phyloP scores from a whole-genome alignment of 2,888 invertebrate genomes.

The Zelleria hepariella region DNA sequence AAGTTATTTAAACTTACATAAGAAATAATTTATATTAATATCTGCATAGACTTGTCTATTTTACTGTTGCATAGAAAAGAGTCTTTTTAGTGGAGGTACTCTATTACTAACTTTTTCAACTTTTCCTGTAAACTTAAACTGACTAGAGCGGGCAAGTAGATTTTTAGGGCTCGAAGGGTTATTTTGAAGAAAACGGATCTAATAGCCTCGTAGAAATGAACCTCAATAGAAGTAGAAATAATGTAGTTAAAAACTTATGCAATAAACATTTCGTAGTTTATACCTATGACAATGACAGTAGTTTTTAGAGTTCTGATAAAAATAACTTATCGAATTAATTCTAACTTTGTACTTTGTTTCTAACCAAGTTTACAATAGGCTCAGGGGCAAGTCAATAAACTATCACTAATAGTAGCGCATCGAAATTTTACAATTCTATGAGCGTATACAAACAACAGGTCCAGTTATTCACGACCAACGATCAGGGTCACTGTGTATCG shows the following conservation, averaged over 20 bases:
- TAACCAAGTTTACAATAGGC: background rate
- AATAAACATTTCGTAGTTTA: no score
- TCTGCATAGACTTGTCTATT: no score
- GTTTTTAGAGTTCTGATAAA: no score
- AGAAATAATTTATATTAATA: no score
- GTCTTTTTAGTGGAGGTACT: background rate
- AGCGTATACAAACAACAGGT: slow-evolving; percentile 11
- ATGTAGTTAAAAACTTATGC: no score
- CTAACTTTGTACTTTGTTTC: background rate
- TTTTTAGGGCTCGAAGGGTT: no score
- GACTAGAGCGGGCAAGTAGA: background rate
- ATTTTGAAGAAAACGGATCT: no score
- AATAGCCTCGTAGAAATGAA: no score
- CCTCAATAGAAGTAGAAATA: no score
- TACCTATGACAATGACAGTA: no score
- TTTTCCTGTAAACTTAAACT: background rate
- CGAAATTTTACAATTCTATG: background rate
- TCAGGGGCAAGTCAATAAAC: background rate
- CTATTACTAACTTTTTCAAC: background rate
- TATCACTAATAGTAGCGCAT: background rate
- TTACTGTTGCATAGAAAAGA: background rate
- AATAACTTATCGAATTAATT: background rate
- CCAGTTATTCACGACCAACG: slow-evolving; percentile 33
- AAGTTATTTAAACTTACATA: background rate
- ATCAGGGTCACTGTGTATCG: slow-evolving; percentile 48